Base-by-base conservation (phyloP, 2,797 vertebrate species). In the Microcaecilia unicolor region DNA sequence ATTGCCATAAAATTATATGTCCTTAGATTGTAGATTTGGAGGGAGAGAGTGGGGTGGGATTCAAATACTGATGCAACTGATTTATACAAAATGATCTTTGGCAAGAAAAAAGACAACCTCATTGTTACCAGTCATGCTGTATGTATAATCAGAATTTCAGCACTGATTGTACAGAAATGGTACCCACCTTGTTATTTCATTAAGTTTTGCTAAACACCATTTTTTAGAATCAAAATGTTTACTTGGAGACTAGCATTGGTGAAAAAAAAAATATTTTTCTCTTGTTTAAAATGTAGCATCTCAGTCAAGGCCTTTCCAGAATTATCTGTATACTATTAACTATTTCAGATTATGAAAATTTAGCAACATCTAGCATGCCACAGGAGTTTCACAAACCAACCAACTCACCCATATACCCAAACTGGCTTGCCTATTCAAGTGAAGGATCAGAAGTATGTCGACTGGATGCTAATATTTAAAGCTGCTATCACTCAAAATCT, bases 1-100 rank as follows among this genome's bases (percentile, higher is more conserved):
- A 65, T 83, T 83, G 81, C 79, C 81, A 66, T 82, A 67, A 76
- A 80, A 74, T 79, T 72, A 24, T 60, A 64, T 63, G 73, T 77
- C 72, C 66, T 75, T 83, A 80, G 80, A 81, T 48, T 78, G 72
- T 83, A 78, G 77, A 81, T 79, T 69, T 66, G 62, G 31, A 39
- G 13, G 9, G 31, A 48, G 21, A 76, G 73, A 88, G 62, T 31
- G 39, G 13, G 9, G 31, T 48, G 21, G 76, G 73, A 88, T 86
- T 61, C 72, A 64, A 80, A 73, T 81, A 80, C 78, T 73, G 72
- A 80, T 84, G 73, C 88, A 90, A 88, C 84, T 85, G 82, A 89
- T 74, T 84, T 87, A 84, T 90, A 89, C 74, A 74, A 80, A 83
- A 78, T 74, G 79, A 85, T 68, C 86, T 92, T 89, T 89, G 83